Base-by-base conservation (phyloP, 2,797 vertebrate species). In the Chaenodraco wilsoni region DNA sequence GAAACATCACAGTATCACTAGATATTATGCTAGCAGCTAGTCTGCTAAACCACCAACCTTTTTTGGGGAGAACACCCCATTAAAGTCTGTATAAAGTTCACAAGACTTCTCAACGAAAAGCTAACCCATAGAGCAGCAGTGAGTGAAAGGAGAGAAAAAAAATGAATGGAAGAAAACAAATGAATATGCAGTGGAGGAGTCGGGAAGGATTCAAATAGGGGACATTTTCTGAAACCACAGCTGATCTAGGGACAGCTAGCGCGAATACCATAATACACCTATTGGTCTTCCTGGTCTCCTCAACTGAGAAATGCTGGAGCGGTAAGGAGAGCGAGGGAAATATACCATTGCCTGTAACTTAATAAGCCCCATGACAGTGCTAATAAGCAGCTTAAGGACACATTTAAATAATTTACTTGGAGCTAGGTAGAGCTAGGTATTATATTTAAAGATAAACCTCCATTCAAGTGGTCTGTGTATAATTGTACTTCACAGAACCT, bases 61-160 rank as follows among this genome's bases (percentile, higher is more conserved):
- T 93, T 97, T 96, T 4, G 96, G 96, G 86, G 96, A 97, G 94
- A 97, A 97, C 77, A 97, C 96, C 93, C 96, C 96, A 88, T 89
- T 95, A 95, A 96, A 96, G 90, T 97, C 96, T 90, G 96, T 87
- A 95, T 95, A 97, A 90, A 97, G 95, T 91, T 97, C 96, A 91
- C 95, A 97, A 84, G 96, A 94, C 91, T 94, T 96, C 94, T 95
- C 92, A 92, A 84, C 85, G 83, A 95, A 96, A 92, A 92, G 93
- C 95, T 96, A 94, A 93, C 83, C 94, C 85, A 55, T 84, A 86
- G 82, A 92, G 74, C 74, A 51, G 89, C 88, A 91, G 84, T 84
- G 82, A 83, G 66, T 76, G 69, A 85, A 87, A 82, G 62, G 74
- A 89, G 67, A 86, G 48, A 88, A 82, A 77, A 37, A 37, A 71